A percentile compares a stretch with the other conserved stretches of the same genome.
Conservation (phyloP, 2,113 vertebrate species). For the Protobothrops flavoviridis region DNA sequence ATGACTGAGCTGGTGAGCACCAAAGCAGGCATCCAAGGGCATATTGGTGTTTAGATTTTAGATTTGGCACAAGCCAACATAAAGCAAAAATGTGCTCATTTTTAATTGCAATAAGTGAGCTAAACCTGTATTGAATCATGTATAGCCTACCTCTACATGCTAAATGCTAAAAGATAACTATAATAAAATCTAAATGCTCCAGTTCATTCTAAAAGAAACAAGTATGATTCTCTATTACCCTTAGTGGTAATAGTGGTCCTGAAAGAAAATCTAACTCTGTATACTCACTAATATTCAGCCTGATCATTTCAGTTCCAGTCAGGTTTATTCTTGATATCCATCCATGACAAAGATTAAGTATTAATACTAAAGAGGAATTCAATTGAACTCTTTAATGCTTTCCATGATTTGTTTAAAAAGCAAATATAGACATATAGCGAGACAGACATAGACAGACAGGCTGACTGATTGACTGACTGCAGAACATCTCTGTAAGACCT, state of each 20-base stretch:
- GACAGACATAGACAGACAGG: too few species aligned
- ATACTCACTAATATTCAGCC: neutral
- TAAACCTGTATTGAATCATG: neutral
- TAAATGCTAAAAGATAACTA: neutral
- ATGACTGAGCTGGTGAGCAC: neutral
- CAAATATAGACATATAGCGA: neutral
- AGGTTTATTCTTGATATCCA: neutral
- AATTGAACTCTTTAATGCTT: neutral
- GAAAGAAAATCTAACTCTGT: neutral
- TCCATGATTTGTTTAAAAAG: neutral
- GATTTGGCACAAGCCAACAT: neutral
- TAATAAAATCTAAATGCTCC: neutral
- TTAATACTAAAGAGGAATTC: neutral
- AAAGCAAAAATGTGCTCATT: neutral
- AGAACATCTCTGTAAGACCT: neutral
- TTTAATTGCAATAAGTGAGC: neutral
- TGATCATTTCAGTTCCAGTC: fast-evolving
- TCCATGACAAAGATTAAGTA: fast-evolving
- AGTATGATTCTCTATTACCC: fast-evolving
- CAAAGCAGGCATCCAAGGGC: neutral
- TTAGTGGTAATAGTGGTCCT: neutral
- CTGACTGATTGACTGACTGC: neutral
- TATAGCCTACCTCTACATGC: neutral
- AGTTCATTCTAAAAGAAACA: neutral
- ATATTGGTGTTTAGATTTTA: neutral